A percentile compares a stretch with the other conserved stretches of the same genome.
These are phyloP conservation scores for Musca vetustissima DNA, from an alignment of 1,140 invertebrate genomes.

Conservation along the genomic window DNA sequence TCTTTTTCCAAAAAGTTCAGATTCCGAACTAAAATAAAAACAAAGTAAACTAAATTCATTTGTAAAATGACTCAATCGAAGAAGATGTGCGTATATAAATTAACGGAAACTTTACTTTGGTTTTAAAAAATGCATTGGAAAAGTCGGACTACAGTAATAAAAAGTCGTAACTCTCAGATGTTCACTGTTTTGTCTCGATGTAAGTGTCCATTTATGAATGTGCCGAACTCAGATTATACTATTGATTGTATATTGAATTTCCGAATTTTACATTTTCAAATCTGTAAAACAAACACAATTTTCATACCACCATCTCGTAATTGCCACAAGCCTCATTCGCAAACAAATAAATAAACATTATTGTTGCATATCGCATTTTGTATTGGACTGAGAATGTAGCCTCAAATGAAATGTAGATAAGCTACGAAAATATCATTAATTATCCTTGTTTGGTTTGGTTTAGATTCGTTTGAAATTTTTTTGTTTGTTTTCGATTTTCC, in stretches of 20 bases:
- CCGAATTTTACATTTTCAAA: no score
- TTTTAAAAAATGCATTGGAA: no score
- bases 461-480: background rate
- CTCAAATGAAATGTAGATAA: constrained; percentile 9
- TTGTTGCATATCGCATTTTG: background rate
- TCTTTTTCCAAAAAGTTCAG: background rate
- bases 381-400: background rate
- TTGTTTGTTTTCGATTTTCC: no score
- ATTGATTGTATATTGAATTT: no score
- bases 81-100: background rate
- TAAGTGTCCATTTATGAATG: no score
- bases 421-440: constrained; percentile 17
- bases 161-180: no score
- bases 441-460: constrained; percentile 6
- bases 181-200: no score
- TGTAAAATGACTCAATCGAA: background rate
- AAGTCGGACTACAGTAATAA: no score
- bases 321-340: background rate
- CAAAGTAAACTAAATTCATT: background rate
- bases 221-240: no score
- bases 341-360: background rate
- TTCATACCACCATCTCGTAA: no score
- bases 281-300: no score
- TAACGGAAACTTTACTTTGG: no score
- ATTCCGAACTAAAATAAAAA: background rate